Percentiles rank a stretch among this genome's conserved stretches.
Conservation (phyloP, 2,797 vertebrate genomes). For the Rhinoraja longicauda region DNA sequence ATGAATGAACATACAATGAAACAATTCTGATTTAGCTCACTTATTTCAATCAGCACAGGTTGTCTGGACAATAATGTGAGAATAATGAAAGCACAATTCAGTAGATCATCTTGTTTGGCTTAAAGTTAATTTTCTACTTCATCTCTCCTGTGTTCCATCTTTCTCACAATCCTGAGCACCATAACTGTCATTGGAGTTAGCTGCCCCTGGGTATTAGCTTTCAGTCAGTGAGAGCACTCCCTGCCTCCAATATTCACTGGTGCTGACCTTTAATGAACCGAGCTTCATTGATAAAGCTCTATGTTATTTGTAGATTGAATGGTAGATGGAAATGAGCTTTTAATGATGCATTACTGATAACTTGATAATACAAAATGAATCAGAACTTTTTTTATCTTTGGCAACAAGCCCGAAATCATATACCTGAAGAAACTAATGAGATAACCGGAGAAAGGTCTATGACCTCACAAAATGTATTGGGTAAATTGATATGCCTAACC, state of each 20-base stretch:
- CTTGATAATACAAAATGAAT: neutral
- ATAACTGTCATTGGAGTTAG: neutral
- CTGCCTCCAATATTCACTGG: neutral
- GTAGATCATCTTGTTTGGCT: neutral
- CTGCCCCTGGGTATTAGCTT: neutral
- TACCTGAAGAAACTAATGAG: neutral
- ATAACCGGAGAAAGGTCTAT: neutral
- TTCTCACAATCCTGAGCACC: neutral
- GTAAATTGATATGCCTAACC: neutral
- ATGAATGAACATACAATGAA: neutral
- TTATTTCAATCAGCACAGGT: neutral
- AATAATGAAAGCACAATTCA: neutral
- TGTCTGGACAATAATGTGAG: neutral
- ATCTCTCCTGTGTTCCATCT: neutral
- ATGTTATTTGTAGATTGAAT: neutral
- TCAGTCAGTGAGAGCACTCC: neutral
- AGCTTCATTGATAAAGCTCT: neutral
- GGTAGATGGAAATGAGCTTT: neutral
- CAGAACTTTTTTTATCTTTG: neutral
- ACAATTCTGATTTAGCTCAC: neutral
- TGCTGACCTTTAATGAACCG: neutral
- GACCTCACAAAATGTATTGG: neutral
- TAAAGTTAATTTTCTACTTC: neutral
- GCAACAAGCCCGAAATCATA: neutral
- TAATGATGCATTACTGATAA: neutral